Evolutionary conservation across 2,797 vertebrate genomes (phyloP), one percentile per base, ranked within the genome.

Genomic region (Poeciliopsis presidionis): DNA sequence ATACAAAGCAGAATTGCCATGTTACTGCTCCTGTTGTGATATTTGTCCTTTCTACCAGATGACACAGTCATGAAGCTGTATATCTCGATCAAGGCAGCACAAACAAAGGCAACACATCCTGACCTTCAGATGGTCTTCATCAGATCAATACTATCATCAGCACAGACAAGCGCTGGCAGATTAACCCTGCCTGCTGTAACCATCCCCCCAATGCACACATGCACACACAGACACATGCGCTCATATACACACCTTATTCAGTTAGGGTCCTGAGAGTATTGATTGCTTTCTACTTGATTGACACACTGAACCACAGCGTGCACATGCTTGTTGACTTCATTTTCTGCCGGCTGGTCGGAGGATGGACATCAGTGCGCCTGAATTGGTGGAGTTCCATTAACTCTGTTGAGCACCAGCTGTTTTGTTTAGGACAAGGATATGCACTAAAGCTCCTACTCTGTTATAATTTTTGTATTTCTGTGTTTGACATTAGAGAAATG

Each of bases 121-220:
- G 91, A 94, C 93, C 94, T 95, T 94, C 90, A 92, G 28, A 90
- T 92, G 92, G 92, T 94, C 93, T 92, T 93, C 90, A 88, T 69
- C 83, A 87, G 91, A 95, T 95, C 94, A 91, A 95, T 95, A 94
- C 88, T 89, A 90, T 91, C 93, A 94, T 94, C 92, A 90, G 81
- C n/a, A 25, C 90, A 86, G 93, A 91, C 90, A 82, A 90, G 86
- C 83, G n/a, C 87, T 88, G 86, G 87, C 88, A 92, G 93, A 94
- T 95, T 93, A 93, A 94, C 86, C 87, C 84, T 84, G 91, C 59
- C 85, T 79, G 76, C 73, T 83, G 36, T 76, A 80, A 84, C 83
- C 80, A 83, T 74, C 79, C 81, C 78, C 75, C 69, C 79, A 70
- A 82, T 20, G 41, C 84, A 67, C 13, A 51, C 76, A 57, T 47